phyloP scores from a whole-genome alignment of 1,140 invertebrate species.

The Leptinotarsa undecemlineata region DNA sequence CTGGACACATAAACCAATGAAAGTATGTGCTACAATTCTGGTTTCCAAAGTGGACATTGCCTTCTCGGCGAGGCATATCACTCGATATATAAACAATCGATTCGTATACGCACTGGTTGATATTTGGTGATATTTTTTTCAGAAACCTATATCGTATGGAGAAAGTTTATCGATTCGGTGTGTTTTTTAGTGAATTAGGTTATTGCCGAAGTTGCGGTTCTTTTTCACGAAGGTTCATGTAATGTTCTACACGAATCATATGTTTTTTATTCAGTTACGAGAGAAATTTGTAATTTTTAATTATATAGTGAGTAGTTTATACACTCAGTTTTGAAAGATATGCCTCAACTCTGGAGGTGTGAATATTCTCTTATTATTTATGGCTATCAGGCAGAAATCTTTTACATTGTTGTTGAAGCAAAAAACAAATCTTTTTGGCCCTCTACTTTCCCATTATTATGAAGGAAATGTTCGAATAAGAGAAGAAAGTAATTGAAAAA shows the following conservation, averaged over 20 bases:
- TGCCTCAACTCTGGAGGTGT: too few species aligned
- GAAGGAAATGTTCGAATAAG: too few species aligned
- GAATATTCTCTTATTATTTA: too few species aligned
- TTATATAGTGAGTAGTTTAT: neutral
- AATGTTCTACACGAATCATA: neutral
- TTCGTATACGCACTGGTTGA: neutral
- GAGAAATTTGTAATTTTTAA: neutral
- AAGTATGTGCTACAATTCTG: conserved; percentile 31
- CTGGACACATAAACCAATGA: conserved; percentile 32
- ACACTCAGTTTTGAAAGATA: too few species aligned
- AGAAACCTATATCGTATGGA: conserved; percentile 4
- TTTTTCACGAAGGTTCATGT: neutral
- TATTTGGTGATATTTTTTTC: conserved; percentile 4
- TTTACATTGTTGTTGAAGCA: too few species aligned
- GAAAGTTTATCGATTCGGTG: neutral
- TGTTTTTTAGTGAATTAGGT: conserved; percentile 10
- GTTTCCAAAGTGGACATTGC: conserved; percentile 27
- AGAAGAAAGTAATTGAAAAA: too few species aligned
- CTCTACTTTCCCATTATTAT: too few species aligned
- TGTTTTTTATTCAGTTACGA: too few species aligned
- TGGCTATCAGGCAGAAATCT: too few species aligned
- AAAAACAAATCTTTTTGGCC: too few species aligned
- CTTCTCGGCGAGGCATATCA: conserved; percentile 16
- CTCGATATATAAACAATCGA: conserved; percentile 16
- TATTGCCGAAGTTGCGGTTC: neutral